Evolutionary conservation across 2,797 vertebrate genomes (phyloP), one percentile per base, ranked within the genome.

Genomic region (Channallabes apus): DNA sequence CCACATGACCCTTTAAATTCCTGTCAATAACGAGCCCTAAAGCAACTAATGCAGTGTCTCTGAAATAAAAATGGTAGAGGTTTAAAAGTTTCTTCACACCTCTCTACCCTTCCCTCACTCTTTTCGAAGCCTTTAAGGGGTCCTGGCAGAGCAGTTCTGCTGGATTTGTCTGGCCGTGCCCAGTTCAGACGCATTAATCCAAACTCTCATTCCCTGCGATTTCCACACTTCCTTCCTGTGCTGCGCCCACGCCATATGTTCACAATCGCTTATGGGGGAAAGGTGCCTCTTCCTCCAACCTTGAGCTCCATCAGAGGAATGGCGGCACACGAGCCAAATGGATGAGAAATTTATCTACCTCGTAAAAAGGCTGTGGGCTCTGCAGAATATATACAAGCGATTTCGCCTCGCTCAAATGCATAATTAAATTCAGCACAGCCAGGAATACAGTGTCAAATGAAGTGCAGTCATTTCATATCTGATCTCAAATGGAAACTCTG

Each of bases 151-250:
- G 89, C 88, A 89, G 89, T 92, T 94, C 92, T 91, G 88, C 91
- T 88, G 93, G 92, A 93, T 94, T 95, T 94, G 94, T 95, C 92
- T 92, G 90, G 90, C 92, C 91, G 88, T 94, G 91, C 91, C 92
- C 94, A 93, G 93, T 93, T 94, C 94, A 94, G 94, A 95, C 93
- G 92, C 94, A 95, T 93, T 94, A 95, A 95, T 95, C 94, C 93
- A 94, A 94, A 95, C 93, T 91, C 94, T 95, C 94, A 95, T 95
- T 95, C 93, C 94, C 93, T 88, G 92, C 94, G 91, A 94, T 95
- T 95, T 95, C 90, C 94, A 95, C 94, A 94, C 94, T 94, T 92
- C 88, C 91, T 93, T 94, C 90, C 93, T 93, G 92, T 90, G 91
- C 91, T 91, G 86, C 90, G 61, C 82, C 86, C 59, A 46, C 69